Evolutionary conservation across 92 coral and sea anemone genomes (phyloP), one percentile per base, ranked within the genome.

Genomic region (Muricea muricata): DNA sequence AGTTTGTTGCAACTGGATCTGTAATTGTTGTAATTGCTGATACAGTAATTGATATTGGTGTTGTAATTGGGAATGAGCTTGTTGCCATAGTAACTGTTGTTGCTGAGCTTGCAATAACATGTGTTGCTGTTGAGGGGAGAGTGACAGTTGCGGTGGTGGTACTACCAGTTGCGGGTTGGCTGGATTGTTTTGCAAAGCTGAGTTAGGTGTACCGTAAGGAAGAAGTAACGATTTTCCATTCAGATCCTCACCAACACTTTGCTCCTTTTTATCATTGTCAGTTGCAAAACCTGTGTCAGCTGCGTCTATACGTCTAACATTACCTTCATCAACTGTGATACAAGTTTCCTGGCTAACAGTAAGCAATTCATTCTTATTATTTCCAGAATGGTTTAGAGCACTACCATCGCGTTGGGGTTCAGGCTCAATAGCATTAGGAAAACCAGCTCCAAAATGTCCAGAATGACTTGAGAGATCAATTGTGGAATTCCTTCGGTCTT

Each of bases 1-100:
- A 29, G 83, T 78, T 39, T 78, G 99, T 41, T 92, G 97, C 34
- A 97, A 76, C 75, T 92, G 98, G 75, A 97, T 87, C 82, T 87
- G 89, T 39, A 84, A 85, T 26, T 91, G 87, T 60, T 96, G 99
- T 50, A 90, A 89, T 68, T 92, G 94, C 63, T 92, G 96, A 52
- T 89, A 75, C 63, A 84, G 73, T 63, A 90, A 80, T 79, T 97
- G 98, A 54, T 87, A 87, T 25, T 81, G 82, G 23, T 87, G 91
- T 26, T 87, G 91, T 30, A 81, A 86, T 35, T 87, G 84, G 8
- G 83, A 61, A 39, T 78, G 83, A 0, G 83, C 83, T 78, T 78
- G 83, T 34, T 78, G 83, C 83, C 83, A 78, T 21, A 78, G 83
- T 58, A 78, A 78, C 71, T 78, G 83, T 30, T 78, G 83, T 56